Base-by-base conservation (phyloP, 2,888 invertebrate species). In the Subacronicta megacephala region DNA sequence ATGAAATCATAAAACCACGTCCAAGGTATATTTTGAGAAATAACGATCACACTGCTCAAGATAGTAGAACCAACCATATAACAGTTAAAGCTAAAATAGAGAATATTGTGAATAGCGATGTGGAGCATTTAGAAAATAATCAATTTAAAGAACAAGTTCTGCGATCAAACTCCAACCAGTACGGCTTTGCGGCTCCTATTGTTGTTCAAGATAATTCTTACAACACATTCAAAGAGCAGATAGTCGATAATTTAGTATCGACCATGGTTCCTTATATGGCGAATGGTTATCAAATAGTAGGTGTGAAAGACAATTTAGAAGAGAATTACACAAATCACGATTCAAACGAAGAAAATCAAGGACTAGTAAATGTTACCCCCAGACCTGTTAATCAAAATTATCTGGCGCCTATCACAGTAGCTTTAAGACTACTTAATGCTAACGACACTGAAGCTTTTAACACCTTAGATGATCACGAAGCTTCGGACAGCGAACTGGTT, bases 371-470 rank as follows among this genome's bases (percentile, higher is more conserved):
- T n/a, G 95, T 95, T 0, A 95, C 95, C 36, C 95, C 95, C 29
- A 90, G 95, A 78, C 95, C 95, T 13, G 80, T 95, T 17, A 92
- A 92, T 66, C 92, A 94, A 31, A 95, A 94, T 38, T 95, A 95
- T 78, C 86, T 96, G 54, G 95, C 95, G 0, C 95, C 96, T 10
- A 94, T 96, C 26, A 95, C 95, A 17, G 95, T 95, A 12, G 96
- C 95, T 26, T 80, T 95, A 16, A 91, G 94, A 74, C 77, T 96
- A 20, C 87, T 95, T 18, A 95, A 93, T 69, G 82, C 90, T 6
- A 93, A 94, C 64, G 81, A 88, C 31, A 86, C 88, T n/a, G 89
- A 89, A 51, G 77, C 85, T 17, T 85, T 87, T n/a, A 91, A 92
- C 62, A 77, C 82, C 3, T 72, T 91, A 12, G 91, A 92, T 35